Evolutionary conservation across 2,113 vertebrate genomes (phyloP).

Genomic region (Phalacrocorax pelagicus): DNA sequence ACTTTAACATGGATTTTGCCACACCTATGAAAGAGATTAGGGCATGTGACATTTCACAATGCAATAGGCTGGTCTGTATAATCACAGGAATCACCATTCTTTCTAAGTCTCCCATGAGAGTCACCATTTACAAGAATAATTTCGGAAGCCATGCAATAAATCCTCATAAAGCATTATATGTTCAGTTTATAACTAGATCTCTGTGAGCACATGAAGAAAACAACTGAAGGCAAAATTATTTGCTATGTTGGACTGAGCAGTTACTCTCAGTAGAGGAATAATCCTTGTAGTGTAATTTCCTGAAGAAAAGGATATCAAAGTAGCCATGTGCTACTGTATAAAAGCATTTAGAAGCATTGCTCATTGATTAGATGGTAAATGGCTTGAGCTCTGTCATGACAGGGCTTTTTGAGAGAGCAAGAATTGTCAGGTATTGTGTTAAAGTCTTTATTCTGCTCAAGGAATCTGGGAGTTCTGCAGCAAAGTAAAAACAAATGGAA

Average conservation of each 20-base stretch:
- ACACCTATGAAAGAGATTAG: not conserved
- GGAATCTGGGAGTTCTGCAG: not conserved
- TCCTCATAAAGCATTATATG: not conserved
- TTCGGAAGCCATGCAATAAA: not conserved
- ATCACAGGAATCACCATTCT: not conserved
- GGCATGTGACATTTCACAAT: not conserved
- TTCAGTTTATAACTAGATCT: not conserved
- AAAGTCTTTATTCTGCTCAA: not conserved
- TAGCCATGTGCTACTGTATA: not conserved
- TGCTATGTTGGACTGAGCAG: not conserved
- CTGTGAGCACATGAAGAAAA: not conserved
- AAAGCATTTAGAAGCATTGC: not conserved
- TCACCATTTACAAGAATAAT: not conserved
- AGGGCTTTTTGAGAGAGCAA: not conserved
- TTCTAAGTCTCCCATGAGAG: not conserved
- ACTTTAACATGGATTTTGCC: not conserved
- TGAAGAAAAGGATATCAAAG: not conserved
- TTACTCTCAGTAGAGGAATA: not conserved
- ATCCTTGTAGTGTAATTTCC: not conserved
- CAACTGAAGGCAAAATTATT: not conserved
- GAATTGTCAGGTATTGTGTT: not conserved
- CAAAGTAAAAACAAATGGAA: not conserved
- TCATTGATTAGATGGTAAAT: not conserved
- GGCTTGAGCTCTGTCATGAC: not conserved
- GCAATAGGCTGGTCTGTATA: not conserved